Evolutionary conservation across 2,113 vertebrate genomes (phyloP), one percentile per base, ranked within the genome.

Genomic region (Lophotis ruficrista): DNA sequence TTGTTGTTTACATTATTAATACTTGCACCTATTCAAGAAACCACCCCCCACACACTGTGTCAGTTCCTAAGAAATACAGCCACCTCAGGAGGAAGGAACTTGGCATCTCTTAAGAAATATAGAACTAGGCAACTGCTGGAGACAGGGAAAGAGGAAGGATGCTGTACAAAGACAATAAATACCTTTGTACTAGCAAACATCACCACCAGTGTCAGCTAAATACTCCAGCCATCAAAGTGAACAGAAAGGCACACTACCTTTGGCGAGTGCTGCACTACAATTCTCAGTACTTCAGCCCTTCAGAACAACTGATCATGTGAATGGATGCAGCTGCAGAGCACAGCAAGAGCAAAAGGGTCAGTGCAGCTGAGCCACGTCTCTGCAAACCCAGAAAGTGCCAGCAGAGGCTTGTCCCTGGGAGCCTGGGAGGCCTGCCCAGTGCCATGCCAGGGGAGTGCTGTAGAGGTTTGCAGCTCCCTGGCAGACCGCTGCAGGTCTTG

Each of bases 221-320:
- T 3, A 6, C 24, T 45, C 5, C 62, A 56, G 51, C 18, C 85
- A 21, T 4, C 16, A 11, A 30, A 72, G 21, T 0, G 21, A 45
- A 25, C 2, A 38, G 43, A 43, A 72, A 71, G 4, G 9, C 57
- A 58, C 24, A 27, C 22, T 35, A 13, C 48, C 37, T 57, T 81
- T 10, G 38, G 11, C 9, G 28, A 83, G 28, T 4, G 25, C 71
- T 33, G 50, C 68, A 28, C 58, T 24, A 22, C 43, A 50, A 57
- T 23, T 41, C 61, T 24, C 22, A 15, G 27, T 19, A 0, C 1
- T 6, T 45, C 54, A 62, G 48, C 48, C 75, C 43, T 48, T 28
- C 48, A 10, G 2, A 60, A 19, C 48, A 33, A 3, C 30, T 4
- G 18, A 38, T 17, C 8, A 0, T 0, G 1, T 10, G 73, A 18